Evolutionary conservation across 2,113 vertebrate genomes (phyloP), one percentile per base, ranked within the genome.

Genomic region (Saccopteryx leptura): DNA sequence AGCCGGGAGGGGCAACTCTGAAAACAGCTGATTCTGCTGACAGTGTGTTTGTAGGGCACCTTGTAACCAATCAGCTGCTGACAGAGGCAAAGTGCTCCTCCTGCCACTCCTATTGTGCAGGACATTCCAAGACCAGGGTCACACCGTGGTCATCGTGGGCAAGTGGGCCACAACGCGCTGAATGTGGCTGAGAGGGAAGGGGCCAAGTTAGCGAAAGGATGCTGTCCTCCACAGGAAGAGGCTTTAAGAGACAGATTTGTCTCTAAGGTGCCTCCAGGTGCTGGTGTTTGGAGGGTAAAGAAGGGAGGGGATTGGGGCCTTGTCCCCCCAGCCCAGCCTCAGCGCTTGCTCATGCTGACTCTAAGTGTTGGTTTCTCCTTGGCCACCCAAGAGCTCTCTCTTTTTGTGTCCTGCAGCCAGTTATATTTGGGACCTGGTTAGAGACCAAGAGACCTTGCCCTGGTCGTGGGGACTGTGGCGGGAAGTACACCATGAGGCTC

Each of bases 11-110:
- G 99, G 98, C 97, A 97, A 99, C 98, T 99, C 99, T 98, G 99
- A 98, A 99, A 99, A 99, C 99, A 99, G 99, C 99, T 99, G 99
- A 99, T 99, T 99, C 96, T 99, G 99, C 99, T 99, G 98, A 99
- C 99, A 98, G 98, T 98, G 99, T 98, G 98, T 98, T 99, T 98
- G 98, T 98, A 98, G 99, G 99, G 98, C 98, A 99, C 98, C 99
- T 99, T 99, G 99, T 99, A 99, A 99, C 99, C 99, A 98, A 99
- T 99, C 98, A 97, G 98, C 96, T 93, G 93, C 61, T 98, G 98
- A 98, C 98, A 98, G 98, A 90, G 97, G 97, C 98, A 97, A 97
- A 98, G 98, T 87, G 97, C 97, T 97, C 97, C 97, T 96, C 96
- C 98, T 5, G 98, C 96, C 98, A 96, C 97, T 13, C 9, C 98